These are phyloP conservation scores for Dolomedes plantarius DNA, from an alignment of 2,888 invertebrate genomes.

Conservation along the genomic window DNA sequence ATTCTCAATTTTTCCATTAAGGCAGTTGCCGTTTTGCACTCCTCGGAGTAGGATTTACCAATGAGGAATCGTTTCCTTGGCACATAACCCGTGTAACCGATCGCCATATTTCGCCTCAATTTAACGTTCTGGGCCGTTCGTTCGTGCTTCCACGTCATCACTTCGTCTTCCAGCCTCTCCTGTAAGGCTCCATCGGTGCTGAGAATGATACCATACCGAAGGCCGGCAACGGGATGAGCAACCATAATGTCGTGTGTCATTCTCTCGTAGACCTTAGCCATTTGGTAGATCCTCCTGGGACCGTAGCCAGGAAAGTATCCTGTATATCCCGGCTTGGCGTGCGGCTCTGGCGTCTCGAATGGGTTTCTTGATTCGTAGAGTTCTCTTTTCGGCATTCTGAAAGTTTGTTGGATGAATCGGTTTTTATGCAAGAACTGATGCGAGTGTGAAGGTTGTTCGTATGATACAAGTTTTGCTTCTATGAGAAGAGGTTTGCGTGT, in stretches of 20 bases:
- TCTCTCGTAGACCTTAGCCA: background rate
- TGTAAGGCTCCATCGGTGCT: background rate
- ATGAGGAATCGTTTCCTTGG: background rate
- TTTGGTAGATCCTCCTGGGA: background rate
- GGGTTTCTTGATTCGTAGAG: background rate
- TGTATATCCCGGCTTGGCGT: slow-evolving; percentile 5
- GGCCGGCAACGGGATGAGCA: slow-evolving; percentile 5
- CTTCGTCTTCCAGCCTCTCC: background rate
- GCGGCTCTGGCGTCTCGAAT: slow-evolving; percentile 2
- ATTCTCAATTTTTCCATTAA: background rate
- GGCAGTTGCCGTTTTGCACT: background rate
- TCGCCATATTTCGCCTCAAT: background rate
- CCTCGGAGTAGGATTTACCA: slow-evolving; percentile 7
- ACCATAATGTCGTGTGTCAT: slow-evolving; percentile 4
- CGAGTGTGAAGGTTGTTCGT: no score
- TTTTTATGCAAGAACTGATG: no score
- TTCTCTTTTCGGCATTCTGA: slow-evolving; percentile 4
- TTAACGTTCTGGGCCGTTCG: background rate
- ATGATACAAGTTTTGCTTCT: no score
- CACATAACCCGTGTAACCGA: slow-evolving; percentile 11
- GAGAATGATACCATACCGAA: background rate
- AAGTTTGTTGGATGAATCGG: no score
- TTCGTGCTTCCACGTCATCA: slow-evolving; percentile 19
- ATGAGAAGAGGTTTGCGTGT: no score
- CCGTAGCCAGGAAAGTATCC: background rate